A percentile compares a stretch with the other conserved stretches of the same genome.
Conservation (phyloP, 2,113 vertebrate species). For the Turnix velox region DNA sequence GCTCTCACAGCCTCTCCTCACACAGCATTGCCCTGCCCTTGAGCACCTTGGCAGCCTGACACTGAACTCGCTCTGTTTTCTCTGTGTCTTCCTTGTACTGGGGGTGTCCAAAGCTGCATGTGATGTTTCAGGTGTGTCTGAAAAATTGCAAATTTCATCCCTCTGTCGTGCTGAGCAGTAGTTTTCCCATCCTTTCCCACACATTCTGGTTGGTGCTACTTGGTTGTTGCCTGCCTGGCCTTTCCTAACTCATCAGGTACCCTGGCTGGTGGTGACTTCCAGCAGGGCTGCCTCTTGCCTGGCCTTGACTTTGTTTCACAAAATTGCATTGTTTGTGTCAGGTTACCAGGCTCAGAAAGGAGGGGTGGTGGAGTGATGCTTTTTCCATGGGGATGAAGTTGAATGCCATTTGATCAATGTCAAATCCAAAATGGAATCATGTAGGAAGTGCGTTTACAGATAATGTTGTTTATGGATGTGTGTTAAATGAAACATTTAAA, state of each 20-base stretch:
- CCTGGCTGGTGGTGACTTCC: not conserved
- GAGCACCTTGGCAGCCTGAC: not conserved
- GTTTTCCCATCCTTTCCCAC: not conserved
- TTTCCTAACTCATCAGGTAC: not conserved
- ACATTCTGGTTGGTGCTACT: not conserved
- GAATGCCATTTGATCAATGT: not conserved
- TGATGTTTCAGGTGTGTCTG: not conserved
- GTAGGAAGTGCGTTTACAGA: not conserved
- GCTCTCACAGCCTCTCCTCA: not conserved
- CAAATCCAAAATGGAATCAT: not conserved
- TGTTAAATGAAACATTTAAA: not conserved
- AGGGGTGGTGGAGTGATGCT: not conserved
- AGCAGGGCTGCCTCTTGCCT: rapidly evolving
- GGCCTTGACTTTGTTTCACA: not conserved
- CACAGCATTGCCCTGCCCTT: not conserved
- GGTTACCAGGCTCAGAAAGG: not conserved
- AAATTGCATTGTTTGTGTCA: not conserved
- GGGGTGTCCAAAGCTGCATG: not conserved
- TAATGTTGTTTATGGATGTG: not conserved
- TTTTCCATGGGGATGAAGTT: not conserved
- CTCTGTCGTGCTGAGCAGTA: not conserved
- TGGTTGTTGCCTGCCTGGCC: not conserved
- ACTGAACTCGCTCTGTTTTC: not conserved
- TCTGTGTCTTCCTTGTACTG: not conserved
- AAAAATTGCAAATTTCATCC: not conserved